phyloP scores from a whole-genome alignment of 2,888 invertebrate species.

The Teinopalpus imperialis region DNA sequence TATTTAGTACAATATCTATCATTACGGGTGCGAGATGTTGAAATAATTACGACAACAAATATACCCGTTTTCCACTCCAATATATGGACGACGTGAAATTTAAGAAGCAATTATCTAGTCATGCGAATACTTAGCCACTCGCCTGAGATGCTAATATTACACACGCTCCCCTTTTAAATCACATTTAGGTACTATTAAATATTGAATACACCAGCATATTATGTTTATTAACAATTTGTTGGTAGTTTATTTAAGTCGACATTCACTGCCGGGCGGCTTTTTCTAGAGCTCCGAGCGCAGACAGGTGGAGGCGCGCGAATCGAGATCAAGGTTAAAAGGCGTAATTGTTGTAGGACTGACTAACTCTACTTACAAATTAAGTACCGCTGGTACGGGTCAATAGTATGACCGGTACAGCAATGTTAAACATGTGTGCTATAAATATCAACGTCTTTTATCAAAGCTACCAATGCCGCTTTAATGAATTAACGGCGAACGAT shows the following conservation, averaged over 20 bases:
- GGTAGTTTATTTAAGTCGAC: conserved; percentile 14
- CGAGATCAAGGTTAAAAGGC: conserved; percentile 65
- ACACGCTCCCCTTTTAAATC: conserved; percentile 25
- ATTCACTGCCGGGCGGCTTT: conserved; percentile 32
- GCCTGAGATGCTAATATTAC: conserved; percentile 3
- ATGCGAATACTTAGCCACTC: conserved; percentile 1
- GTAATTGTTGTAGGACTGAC: conserved; percentile 60
- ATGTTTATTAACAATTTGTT: conserved; percentile 16
- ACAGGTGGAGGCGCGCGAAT: conserved; percentile 56
- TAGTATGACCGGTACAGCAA: background rate
- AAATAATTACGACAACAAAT: too few species aligned
- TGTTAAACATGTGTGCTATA: background rate
- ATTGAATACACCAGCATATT: conserved; percentile 5
- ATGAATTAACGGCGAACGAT: conserved; percentile 15
- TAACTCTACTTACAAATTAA: conserved; percentile 59
- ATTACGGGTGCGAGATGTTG: too few species aligned
- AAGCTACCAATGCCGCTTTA: conserved; percentile 2
- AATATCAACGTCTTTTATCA: conserved; percentile 1
- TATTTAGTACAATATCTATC: too few species aligned
- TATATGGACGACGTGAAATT: conserved; percentile 9
- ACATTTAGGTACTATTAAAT: conserved; percentile 2
- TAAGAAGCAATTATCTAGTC: conserved; percentile 6
- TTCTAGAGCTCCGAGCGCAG: conserved; percentile 41
- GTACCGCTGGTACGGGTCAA: conserved; percentile 11
- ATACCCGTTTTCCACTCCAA: background rate